Evolutionary conservation across 92 coral and sea anemone genomes (phyloP).

Genomic region (Phymanthus crucifer): DNA sequence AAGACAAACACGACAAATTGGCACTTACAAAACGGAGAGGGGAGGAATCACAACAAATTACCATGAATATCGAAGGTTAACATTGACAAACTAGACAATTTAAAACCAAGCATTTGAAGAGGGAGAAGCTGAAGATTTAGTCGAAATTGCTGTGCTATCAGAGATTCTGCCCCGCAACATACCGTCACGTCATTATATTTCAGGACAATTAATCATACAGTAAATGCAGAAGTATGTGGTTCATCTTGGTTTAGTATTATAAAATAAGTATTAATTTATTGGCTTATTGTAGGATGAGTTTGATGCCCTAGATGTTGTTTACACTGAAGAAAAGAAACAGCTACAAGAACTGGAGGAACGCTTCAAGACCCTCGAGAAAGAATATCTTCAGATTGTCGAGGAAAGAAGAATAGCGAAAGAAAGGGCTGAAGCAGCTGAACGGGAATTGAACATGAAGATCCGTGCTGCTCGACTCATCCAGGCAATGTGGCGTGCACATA

Average conservation of each 20-base stretch:
- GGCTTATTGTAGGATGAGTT: constrained; percentile 74
- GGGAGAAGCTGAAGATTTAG: no score
- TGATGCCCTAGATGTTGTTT: constrained; percentile 88
- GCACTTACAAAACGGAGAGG: no score
- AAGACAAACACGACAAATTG: no score
- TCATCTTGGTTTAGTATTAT: not conserved
- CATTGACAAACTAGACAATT: no score
- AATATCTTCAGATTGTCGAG: constrained; percentile 80
- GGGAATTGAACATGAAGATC: constrained; percentile 82
- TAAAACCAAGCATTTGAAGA: no score
- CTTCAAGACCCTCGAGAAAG: constrained; percentile 86
- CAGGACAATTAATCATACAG: no score
- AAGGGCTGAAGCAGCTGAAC: constrained; percentile 91
- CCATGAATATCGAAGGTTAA: no score
- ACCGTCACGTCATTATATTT: no score
- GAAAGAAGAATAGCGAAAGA: constrained; percentile 91
- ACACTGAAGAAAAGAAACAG: constrained; percentile 92
- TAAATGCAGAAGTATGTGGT: no score
- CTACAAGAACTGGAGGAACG: constrained; percentile 93
- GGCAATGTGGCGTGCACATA: constrained; percentile 94
- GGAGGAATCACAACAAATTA: no score
- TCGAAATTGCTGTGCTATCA: no score
- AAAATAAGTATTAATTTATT: not conserved
- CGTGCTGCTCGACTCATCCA: constrained; percentile 93
- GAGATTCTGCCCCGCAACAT: no score